Evolutionary conservation across 1,140 invertebrate species (phyloP).

Genomic region (Halesus radiatus): DNA sequence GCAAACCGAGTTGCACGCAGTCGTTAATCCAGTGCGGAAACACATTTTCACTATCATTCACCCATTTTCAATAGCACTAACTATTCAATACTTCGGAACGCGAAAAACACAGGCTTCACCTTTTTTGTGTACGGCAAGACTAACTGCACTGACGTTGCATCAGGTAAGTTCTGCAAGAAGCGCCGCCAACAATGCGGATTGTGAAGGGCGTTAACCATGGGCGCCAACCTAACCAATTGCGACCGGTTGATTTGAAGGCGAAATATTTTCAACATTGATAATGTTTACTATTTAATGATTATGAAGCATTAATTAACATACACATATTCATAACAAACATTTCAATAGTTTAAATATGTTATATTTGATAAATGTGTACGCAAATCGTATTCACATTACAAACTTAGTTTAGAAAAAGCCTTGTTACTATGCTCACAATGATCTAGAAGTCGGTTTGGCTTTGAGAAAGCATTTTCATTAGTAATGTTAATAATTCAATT

Average conservation of each 20-base stretch:
- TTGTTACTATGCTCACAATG: no score
- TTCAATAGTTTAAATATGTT: no score
- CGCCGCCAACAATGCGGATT: neutral
- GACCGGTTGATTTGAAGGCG: neutral
- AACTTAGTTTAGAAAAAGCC: no score
- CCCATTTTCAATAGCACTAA: conserved; percentile 34
- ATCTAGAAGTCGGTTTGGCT: no score
- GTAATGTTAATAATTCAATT: no score
- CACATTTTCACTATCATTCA: conserved; percentile 46
- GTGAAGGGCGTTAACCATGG: conserved; percentile 27
- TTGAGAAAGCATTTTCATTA: no score
- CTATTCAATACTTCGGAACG: conserved; percentile 6
- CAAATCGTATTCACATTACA: no score
- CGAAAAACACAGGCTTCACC: conserved; percentile 25
- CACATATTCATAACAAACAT: no score
- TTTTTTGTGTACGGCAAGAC: conserved; percentile 41
- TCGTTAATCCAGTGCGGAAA: conserved; percentile 39
- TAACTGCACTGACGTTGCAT: conserved; percentile 38
- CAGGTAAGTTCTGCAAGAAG: conserved; percentile 29
- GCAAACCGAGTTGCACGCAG: conserved; percentile 18
- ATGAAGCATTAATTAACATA: no score
- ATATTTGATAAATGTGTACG: no score
- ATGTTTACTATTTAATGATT: no score
- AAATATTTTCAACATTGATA: no score
- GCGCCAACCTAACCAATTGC: neutral